Evolutionary conservation across 2,113 vertebrate species (phyloP).

Genomic region (Equus przewalskii): DNA sequence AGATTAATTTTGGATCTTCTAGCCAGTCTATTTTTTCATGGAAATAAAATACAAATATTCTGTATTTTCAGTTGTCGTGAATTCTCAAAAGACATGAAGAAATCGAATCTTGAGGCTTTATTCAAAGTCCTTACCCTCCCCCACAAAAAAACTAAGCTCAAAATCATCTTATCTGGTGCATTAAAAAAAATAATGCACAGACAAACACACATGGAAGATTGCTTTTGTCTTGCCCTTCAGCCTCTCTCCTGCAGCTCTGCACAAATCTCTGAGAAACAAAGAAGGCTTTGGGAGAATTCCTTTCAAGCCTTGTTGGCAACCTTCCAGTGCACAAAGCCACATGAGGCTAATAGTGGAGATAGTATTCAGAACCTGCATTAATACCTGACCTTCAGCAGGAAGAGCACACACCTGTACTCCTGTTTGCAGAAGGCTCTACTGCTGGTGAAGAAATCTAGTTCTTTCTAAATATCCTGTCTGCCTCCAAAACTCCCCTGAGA

Average conservation of each 20-base stretch:
- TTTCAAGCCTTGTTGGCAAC: slow-evolving; percentile 8
- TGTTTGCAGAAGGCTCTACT: not conserved
- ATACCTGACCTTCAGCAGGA: not conserved
- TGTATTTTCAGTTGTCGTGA: not conserved
- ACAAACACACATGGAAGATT: not conserved
- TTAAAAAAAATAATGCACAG: not conserved
- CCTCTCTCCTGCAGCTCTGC: not conserved
- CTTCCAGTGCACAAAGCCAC: slow-evolving; percentile 26
- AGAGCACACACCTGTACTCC: not conserved
- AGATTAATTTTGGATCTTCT: slow-evolving; percentile 43
- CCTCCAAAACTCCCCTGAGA: not conserved
- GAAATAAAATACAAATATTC: slow-evolving; percentile 46
- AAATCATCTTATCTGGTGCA: not conserved
- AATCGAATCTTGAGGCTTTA: not conserved
- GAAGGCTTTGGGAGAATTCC: not conserved
- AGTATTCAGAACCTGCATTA: slow-evolving; percentile 3
- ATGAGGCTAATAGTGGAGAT: not conserved
- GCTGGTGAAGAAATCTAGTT: not conserved
- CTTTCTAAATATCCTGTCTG: not conserved
- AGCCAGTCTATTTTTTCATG: not conserved
- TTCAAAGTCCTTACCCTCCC: not conserved
- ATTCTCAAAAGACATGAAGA: slow-evolving; percentile 46
- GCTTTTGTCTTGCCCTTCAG: not conserved
- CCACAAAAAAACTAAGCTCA: not conserved
- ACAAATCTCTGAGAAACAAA: slow-evolving; percentile 66